Evolutionary conservation across 2,797 vertebrate genomes (phyloP).

Genomic region (Podargus strigoides): DNA sequence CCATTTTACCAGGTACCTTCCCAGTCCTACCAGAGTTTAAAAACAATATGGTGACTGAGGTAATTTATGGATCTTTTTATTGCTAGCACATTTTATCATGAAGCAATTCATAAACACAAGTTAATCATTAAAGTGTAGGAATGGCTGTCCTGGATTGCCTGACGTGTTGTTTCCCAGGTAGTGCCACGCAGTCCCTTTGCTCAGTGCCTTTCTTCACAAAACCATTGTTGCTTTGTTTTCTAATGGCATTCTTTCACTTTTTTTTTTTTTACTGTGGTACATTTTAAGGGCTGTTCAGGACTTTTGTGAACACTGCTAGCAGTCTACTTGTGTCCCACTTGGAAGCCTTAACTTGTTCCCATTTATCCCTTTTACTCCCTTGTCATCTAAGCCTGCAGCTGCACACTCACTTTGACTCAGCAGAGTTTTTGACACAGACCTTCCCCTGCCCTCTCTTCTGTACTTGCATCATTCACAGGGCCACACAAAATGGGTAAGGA

Average conservation of each 20-base stretch:
- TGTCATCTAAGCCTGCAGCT: neutral
- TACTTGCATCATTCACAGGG: neutral
- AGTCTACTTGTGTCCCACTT: no score
- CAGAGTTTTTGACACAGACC: neutral
- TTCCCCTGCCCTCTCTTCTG: neutral
- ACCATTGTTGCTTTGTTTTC: neutral
- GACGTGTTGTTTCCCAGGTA: rapidly evolving
- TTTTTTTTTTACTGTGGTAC: neutral
- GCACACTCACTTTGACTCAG: neutral
- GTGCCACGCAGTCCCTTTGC: neutral
- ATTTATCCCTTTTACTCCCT: neutral
- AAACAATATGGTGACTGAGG: neutral
- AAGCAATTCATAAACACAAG: neutral
- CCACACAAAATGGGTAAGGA: rapidly evolving
- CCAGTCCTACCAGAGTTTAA: neutral
- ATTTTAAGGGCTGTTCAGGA: neutral
- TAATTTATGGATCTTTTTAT: neutral
- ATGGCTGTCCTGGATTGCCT: neutral
- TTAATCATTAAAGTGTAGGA: neutral
- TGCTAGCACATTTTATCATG: neutral
- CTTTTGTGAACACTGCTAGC: neutral
- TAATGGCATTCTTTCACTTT: neutral
- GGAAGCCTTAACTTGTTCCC: neutral
- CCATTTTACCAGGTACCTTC: neutral
- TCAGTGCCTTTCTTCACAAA: neutral